Conservation (phyloP, 1,140 invertebrate species). For the Bombus confusus region DNA sequence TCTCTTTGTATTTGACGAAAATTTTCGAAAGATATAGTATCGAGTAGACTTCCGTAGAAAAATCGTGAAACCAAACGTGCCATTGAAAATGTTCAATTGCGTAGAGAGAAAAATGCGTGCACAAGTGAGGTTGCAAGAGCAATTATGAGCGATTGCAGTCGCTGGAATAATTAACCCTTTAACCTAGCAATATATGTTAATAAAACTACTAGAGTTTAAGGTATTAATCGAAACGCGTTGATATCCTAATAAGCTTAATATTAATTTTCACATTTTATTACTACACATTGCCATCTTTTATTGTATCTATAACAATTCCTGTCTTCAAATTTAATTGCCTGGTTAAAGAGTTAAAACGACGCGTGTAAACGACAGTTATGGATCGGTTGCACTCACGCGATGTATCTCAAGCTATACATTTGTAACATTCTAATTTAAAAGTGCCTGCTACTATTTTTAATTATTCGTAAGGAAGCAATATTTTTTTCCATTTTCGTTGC, state of each 20-base stretch:
- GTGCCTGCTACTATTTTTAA: slow-evolving; percentile 4
- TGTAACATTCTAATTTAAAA: not conserved
- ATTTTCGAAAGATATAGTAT: not conserved
- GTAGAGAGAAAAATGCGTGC: slow-evolving; percentile 2
- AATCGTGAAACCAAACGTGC: slow-evolving; percentile 26
- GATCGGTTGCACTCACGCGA: not conserved
- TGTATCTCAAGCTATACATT: not conserved
- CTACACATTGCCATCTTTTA: not conserved
- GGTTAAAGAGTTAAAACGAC: slow-evolving; percentile 23
- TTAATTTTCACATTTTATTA: not conserved
- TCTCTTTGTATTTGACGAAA: not conserved
- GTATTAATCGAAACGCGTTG: not conserved
- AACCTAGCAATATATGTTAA: slow-evolving; percentile 1
- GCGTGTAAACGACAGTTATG: not conserved
- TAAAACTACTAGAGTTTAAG: no score
- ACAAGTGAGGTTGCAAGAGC: not conserved
- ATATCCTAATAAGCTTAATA: not conserved
- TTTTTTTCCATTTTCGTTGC: slow-evolving; percentile 10
- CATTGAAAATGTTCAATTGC: slow-evolving; percentile 16
- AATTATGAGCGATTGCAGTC: not conserved
- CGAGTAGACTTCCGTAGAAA: not conserved
- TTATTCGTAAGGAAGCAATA: no score
- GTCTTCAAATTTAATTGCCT: not conserved
- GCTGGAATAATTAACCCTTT: slow-evolving; percentile 25
- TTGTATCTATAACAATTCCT: not conserved